Evolutionary conservation across 2,113 vertebrate species (phyloP).

Genomic region (Todiramphus saurophagus): DNA sequence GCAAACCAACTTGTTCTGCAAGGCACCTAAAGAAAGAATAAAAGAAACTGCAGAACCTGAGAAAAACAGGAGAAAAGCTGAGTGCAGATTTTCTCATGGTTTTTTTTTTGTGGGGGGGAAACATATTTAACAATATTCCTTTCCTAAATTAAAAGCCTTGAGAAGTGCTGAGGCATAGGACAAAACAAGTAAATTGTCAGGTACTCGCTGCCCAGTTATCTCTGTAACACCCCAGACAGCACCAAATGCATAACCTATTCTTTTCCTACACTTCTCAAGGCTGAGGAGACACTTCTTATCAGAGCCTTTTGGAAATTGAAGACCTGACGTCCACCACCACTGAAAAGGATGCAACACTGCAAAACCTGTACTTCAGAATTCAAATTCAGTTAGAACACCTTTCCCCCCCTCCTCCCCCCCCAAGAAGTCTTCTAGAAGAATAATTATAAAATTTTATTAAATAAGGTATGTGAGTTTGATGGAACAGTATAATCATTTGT

Average conservation of each 20-base stretch:
- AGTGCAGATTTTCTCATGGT: neutral
- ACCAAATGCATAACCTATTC: neutral
- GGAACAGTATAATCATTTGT: neutral
- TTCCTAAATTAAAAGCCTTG: neutral
- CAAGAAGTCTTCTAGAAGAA: neutral
- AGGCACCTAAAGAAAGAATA: neutral
- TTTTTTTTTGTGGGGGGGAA: neutral
- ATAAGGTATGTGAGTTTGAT: neutral
- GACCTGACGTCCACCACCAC: neutral
- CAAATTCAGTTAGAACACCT: neutral
- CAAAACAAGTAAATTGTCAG: neutral
- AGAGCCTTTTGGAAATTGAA: neutral
- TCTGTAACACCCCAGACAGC: neutral
- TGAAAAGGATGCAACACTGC: neutral
- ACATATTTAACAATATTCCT: neutral
- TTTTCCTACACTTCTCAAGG: neutral
- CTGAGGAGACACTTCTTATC: neutral
- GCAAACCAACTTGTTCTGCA: neutral
- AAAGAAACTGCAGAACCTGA: neutral
- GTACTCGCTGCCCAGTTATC: neutral
- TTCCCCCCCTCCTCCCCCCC: neutral
- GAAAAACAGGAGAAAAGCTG: neutral
- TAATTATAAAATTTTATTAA: neutral
- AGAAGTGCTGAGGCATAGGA: neutral
- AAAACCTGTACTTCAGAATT: neutral